Evolutionary conservation across 30 jellyfish, hydroid and myxozoan species (phyloP), one percentile per base, ranked within the genome.

Genomic region (Turritopsis dohrnii): DNA sequence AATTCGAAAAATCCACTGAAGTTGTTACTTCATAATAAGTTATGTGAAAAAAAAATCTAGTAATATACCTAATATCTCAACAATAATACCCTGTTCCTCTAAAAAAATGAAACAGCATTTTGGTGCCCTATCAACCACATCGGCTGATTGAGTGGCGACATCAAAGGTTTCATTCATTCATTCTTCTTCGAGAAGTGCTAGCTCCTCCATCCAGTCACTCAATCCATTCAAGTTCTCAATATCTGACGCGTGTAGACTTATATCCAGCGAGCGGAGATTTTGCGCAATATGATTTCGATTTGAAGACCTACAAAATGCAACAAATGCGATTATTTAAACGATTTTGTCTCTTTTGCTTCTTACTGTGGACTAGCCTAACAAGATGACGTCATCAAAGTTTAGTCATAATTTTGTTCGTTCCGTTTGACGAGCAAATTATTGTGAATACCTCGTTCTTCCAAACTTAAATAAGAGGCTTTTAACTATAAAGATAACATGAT

Each of bases 271-370:
- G 16, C 98, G 93, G 65, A 83, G 79, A 53, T 93, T 93, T 53
- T 93, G 98, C 25, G 96, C 95, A 8, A 93, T 81, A 80, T 93
- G 98, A 71, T 93, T 93, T n/a, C 23, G 83, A 52, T 83, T 88
- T 65, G 94, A 20, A 9, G 98, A 84, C 29, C 98, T 84, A 23
- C 4, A 69, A 69, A 19, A 21, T 27, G 60, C 9, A 41, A 41
- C 5, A 3, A 3, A 41, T 3, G 5, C 9, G 13, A 3, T 13
- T 3, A 41, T 41, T 5, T 41, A 41, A 41, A 41, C 60, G 60
- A 41, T 13, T 13, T 13, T 41, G 60, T 41, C 13, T 41, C n/a
- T n/a, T n/a, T n/a, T n/a, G n/a, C n/a, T n/a, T n/a, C n/a, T n/a
- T n/a, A n/a, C n/a, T n/a, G n/a, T n/a, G n/a, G n/a, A n/a, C n/a